Evolutionary conservation across 2,113 vertebrate species (phyloP).

Genomic region (Amphiprion percula): DNA sequence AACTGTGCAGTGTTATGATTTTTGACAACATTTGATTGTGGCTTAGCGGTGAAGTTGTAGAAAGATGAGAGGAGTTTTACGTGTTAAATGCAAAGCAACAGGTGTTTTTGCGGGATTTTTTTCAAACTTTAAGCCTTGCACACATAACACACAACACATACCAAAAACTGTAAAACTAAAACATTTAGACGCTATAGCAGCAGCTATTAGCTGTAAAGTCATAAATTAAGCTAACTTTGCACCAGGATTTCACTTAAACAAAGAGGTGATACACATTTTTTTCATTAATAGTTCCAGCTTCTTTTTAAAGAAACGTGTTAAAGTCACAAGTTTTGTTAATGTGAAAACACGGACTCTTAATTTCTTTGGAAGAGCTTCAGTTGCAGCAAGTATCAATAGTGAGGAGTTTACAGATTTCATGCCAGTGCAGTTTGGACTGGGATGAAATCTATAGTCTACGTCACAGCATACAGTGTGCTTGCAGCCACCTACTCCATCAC

Average conservation of each 20-base stretch:
- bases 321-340: not conserved
- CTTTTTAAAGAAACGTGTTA: not conserved
- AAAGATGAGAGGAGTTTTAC: constrained; percentile 21
- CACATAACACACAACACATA: not conserved
- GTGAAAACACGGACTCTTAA: not conserved
- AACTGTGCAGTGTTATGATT: not conserved
- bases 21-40: not conserved
- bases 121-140: constrained; percentile 23
- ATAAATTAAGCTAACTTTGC: not conserved
- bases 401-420: constrained; percentile 32
- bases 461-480: constrained; percentile 52
- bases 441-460: constrained; percentile 32
- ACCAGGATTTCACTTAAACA: not conserved
- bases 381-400: not conserved
- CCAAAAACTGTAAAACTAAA: not conserved
- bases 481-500: constrained; percentile 72
- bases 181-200: not conserved
- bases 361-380: constrained; percentile 1
- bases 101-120: constrained; percentile 29
- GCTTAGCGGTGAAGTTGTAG: constrained; percentile 19
- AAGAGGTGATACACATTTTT: not conserved
- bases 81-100: constrained; percentile 52
- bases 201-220: not conserved
- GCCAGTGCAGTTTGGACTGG: constrained; percentile 44
- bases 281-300: not conserved